A percentile compares a stretch with the other conserved stretches of the same genome.
These are phyloP conservation scores for Spinus pinus DNA, from an alignment of 2,797 vertebrate species.

Conservation along the genomic window DNA sequence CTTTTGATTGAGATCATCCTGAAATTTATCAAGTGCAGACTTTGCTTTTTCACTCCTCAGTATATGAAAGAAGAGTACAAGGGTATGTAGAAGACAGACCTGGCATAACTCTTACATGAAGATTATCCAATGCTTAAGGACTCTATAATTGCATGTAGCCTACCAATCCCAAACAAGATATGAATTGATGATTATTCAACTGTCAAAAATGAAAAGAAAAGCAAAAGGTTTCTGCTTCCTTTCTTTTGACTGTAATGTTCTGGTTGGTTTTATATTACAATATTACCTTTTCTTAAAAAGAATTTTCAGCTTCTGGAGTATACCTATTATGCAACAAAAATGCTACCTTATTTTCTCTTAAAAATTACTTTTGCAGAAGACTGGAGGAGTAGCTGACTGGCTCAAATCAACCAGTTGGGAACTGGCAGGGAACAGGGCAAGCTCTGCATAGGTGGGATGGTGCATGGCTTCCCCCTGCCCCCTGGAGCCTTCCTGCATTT, in stretches of 20 bases:
- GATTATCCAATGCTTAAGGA: neutral
- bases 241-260: neutral
- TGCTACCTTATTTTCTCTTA: neutral
- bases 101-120: neutral
- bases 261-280: neutral
- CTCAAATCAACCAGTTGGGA: neutral
- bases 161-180: neutral
- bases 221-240: rapidly evolving
- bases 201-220: neutral
- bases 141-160: neutral
- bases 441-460: too few relatives aligned
- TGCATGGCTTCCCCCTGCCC: rapidly evolving
- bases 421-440: neutral
- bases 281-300: too few relatives aligned
- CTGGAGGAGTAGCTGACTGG: neutral
- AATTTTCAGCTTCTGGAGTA: neutral
- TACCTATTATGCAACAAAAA: neutral
- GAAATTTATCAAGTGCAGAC: too few relatives aligned
- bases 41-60: neutral
- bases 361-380: neutral
- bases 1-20: neutral
- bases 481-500: neutral
- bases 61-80: neutral
- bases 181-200: neutral
- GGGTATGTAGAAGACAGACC: neutral